These are phyloP conservation scores for Lepeophtheirus nordmannii DNA, from an alignment of 2,888 invertebrate genomes.

Conservation along the genomic window DNA sequence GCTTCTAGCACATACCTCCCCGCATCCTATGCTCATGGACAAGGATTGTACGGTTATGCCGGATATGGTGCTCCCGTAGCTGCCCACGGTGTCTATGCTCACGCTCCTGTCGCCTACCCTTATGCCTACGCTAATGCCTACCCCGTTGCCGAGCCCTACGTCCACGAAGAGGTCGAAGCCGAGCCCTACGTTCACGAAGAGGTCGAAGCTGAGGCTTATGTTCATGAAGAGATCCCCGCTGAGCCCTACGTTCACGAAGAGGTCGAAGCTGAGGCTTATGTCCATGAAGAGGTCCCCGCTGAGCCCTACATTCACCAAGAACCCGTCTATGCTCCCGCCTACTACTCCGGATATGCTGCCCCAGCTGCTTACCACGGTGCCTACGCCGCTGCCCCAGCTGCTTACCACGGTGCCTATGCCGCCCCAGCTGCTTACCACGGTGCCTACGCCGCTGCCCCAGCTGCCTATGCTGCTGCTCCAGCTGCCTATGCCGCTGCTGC, in stretches of 20 bases:
- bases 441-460: slow-evolving; percentile 1
- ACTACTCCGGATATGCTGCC: slow-evolving; percentile 5
- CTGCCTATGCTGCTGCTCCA: neutral
- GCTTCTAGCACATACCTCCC: neutral
- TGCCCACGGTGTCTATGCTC: neutral
- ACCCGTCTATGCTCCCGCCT: slow-evolving; percentile 1
- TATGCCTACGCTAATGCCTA: slow-evolving; percentile 11
- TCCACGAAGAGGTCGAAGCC: slow-evolving; percentile 14
- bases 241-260: slow-evolving; percentile 8
- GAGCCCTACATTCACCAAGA: slow-evolving; percentile 23
- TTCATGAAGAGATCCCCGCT: slow-evolving; percentile 10
- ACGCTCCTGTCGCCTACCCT: slow-evolving; percentile 6
- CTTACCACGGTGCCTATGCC: neutral
- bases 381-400: slow-evolving; percentile 15
- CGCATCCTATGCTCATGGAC: neutral
- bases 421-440: neutral
- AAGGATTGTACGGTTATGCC: slow-evolving; percentile 9
- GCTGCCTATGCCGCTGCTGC: neutral
- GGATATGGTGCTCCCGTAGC: slow-evolving; percentile 16
- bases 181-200: slow-evolving; percentile 6
- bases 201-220: slow-evolving; percentile 1
- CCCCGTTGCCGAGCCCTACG: slow-evolving; percentile 12
- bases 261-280: neutral
- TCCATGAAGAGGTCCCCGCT: slow-evolving; percentile 1
- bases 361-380: slow-evolving; percentile 9